Conservation (phyloP, 1,140 invertebrate species). For the Eubasilissa regina region DNA sequence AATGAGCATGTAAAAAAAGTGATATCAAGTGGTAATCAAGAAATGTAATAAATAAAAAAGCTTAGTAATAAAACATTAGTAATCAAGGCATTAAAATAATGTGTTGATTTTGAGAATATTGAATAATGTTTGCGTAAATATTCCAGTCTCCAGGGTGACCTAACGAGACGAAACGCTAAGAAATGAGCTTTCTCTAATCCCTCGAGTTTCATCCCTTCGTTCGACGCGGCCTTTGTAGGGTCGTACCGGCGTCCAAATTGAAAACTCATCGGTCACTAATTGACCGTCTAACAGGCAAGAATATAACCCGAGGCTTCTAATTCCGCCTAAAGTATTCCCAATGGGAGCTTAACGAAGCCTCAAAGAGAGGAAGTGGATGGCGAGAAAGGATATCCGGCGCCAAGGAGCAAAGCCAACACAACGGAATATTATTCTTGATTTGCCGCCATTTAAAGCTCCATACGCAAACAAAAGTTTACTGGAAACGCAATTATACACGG, state of each 20-base stretch:
- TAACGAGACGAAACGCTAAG: conserved; percentile 28
- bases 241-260: conserved; percentile 24
- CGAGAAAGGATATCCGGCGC: conserved; percentile 29
- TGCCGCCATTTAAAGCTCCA: conserved; percentile 11
- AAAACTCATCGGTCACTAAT: conserved; percentile 44
- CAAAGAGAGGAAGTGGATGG: conserved; percentile 15
- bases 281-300: conserved; percentile 31
- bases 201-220: not conserved
- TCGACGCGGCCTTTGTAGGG: conserved; percentile 1
- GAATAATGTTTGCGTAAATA: conserved; percentile 17
- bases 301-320: conserved; percentile 31
- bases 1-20: too few species aligned
- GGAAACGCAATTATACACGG: conserved; percentile 5
- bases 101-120: conserved; percentile 1
- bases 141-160: not conserved
- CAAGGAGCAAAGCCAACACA: conserved; percentile 1
- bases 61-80: too few species aligned
- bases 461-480: conserved; percentile 1
- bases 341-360: conserved; percentile 29
- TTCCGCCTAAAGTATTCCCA: conserved; percentile 36
- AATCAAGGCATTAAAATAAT: not conserved
- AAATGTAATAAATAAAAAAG: too few species aligned
- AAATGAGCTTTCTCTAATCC: conserved; percentile 4
- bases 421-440: conserved; percentile 12
- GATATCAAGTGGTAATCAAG: too few species aligned